Evolutionary conservation across 1,140 invertebrate species (phyloP), one percentile per base, ranked within the genome.

Genomic region (Triops longicaudatus): DNA sequence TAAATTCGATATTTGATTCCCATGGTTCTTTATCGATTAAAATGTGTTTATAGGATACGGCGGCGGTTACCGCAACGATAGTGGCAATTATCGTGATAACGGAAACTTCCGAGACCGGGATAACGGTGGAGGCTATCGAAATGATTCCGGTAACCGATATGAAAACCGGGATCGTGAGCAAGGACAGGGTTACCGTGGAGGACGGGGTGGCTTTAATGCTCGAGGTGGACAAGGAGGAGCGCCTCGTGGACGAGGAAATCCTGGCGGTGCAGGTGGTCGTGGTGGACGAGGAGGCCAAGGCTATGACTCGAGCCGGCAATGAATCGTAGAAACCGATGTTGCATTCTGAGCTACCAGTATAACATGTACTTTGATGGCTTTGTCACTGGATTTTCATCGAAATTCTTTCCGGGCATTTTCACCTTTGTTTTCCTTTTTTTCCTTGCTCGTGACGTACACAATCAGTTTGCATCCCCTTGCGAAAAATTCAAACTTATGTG

Each of bases 111-210:
- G 74, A 26, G 42, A 75, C 28, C 74, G 63, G n/a, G 74, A 63
- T 14, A 75, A 75, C 14, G 74, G 74, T 11, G 74, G 74, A 26
- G 74, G 50, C 50, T 63, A 75, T 75, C 74, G 74, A 9, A 50
- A 50, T 63, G 74, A 63, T 50, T 27, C 28, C 31, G 43, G 43
- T 26, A 43, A 31, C 26, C 42, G 74, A 6, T 75, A 43, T 50
- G 43, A 75, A 31, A 74, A 74, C 26, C 74, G 63, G 22, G 74
- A 63, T 63, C 42, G 74, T 31, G 74, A 75, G 1, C 74, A 63
- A 28, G 42, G 42, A 50, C 37, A 63, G 63, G 74, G 74, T 11
- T 44, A 75, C 41, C 41, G 74, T n/a, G 74, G 74, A 50, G 74
- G 74, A 26, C 26, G 63, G 26, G 42, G 74, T 75, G 74, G 74